Percentiles rank a stretch among this genome's conserved stretches.
Conservation (phyloP, 1,140 invertebrate species). For the Chionoecetes opilio region DNA sequence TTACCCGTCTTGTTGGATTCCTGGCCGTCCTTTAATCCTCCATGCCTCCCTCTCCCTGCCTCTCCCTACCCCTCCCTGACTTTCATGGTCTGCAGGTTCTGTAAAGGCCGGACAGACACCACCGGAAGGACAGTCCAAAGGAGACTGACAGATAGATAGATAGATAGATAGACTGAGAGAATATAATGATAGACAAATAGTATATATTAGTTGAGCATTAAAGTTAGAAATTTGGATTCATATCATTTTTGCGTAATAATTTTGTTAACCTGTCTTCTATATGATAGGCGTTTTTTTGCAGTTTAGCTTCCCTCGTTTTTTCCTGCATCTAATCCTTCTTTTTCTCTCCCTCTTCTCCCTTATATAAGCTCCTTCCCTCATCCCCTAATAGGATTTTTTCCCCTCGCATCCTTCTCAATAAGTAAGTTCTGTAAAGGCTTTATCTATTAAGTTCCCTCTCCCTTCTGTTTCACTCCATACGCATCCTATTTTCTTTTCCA, state of each 20-base stretch:
- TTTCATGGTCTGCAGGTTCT: neutral
- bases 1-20: neutral
- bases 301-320: too few relatives aligned
- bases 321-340: too few relatives aligned
- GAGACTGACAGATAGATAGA: neutral
- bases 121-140: neutral
- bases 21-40: neutral
- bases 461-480: neutral
- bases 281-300: neutral
- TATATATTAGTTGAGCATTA: too few relatives aligned
- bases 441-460: slow-evolving; percentile 36
- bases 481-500: neutral
- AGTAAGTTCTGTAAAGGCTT: neutral
- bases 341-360: too few relatives aligned
- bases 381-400: neutral
- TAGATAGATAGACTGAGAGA: neutral
- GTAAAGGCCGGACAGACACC: neutral
- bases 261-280: neutral
- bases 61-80: neutral
- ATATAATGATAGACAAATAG: neutral
- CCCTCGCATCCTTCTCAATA: slow-evolving; percentile 21
- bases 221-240: too few relatives aligned
- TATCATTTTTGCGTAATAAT: too few relatives aligned
- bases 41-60: neutral
- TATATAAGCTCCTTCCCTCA: neutral